Conservation (phyloP, 2,888 invertebrate species). For the Ypsolopha sequella region DNA sequence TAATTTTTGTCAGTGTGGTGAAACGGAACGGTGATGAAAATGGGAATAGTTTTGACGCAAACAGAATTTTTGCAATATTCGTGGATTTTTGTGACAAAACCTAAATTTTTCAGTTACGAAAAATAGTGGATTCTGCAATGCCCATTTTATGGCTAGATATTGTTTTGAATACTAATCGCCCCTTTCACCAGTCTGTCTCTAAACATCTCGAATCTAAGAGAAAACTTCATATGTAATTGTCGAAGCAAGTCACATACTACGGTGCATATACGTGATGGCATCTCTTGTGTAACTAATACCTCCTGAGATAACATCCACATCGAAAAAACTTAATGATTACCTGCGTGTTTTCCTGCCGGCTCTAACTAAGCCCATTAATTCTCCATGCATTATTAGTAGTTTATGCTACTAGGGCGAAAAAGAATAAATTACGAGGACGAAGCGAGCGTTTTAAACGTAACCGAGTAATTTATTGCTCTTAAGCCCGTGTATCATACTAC, state of each 20-base stretch:
- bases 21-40: not conserved
- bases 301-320: not conserved
- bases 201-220: not conserved
- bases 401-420: too few relatives aligned
- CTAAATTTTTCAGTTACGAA: not conserved
- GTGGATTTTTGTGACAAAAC: not conserved
- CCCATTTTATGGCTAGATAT: too few relatives aligned
- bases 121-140: too few relatives aligned
- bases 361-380: too few relatives aligned
- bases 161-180: not conserved
- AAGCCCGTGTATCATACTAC: too few relatives aligned
- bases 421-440: too few relatives aligned
- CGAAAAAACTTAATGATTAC: not conserved
- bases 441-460: too few relatives aligned
- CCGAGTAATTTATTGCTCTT: too few relatives aligned
- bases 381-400: too few relatives aligned
- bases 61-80: not conserved
- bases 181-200: constrained; percentile 4
- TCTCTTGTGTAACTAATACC: not conserved
- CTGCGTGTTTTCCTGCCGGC: not conserved
- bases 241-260: not conserved
- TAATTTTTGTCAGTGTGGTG: not conserved
- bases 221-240: not conserved
- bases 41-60: not conserved
- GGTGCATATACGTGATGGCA: not conserved